These are phyloP conservation scores for Zosterops pallidus DNA, from an alignment of 2,113 vertebrate genomes.

Conservation along the genomic window DNA sequence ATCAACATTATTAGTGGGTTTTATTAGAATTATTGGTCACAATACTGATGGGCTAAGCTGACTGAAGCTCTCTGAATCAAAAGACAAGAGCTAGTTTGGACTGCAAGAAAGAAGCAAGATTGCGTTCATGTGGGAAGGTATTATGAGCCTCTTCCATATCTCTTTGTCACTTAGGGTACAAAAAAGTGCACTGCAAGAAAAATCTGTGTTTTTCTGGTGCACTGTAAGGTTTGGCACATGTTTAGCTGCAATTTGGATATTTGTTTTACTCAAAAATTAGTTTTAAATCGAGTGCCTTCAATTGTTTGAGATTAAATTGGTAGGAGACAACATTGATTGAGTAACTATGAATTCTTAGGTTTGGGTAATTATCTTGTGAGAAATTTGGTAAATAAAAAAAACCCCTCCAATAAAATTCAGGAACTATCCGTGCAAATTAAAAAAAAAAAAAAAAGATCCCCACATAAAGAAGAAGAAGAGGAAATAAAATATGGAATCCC, in stretches of 20 bases:
- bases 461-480: not conserved
- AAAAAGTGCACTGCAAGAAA: not conserved
- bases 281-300: not conserved
- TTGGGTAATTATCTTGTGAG: not conserved
- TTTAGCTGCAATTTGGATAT: not conserved
- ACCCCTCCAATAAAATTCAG: not conserved
- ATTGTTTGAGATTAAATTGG: not conserved
- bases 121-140: not conserved
- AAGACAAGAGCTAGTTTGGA: not conserved
- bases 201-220: no score
- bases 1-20: not conserved
- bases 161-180: not conserved
- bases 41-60: not conserved
- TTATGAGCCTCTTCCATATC: not conserved
- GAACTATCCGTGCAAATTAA: not conserved
- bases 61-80: not conserved
- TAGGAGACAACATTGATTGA: not conserved
- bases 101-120: not conserved
- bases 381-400: not conserved
- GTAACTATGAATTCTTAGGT: not conserved
- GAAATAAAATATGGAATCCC: constrained; percentile 1
- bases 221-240: not conserved
- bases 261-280: not conserved
- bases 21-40: not conserved
- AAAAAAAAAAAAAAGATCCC: not conserved